These are phyloP conservation scores for Apamea sordens DNA, from an alignment of 2,888 invertebrate genomes.

Conservation along the genomic window DNA sequence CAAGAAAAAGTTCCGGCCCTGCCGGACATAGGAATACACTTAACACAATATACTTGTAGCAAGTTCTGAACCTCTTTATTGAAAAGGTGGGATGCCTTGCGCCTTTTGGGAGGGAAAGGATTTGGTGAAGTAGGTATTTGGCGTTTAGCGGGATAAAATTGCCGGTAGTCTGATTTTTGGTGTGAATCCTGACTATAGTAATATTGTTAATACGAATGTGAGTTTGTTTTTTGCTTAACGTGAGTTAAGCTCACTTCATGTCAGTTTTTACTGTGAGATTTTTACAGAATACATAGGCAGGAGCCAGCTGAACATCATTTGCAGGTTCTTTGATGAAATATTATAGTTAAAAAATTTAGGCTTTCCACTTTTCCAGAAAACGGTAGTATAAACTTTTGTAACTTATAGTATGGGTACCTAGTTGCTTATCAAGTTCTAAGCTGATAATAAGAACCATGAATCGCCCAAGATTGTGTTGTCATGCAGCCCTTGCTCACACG, in stretches of 20 bases:
- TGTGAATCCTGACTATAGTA: neutral
- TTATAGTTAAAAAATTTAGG: neutral
- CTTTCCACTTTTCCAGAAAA: neutral
- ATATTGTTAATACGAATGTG: neutral
- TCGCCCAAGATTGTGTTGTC: neutral
- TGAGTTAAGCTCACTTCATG: too few relatives aligned
- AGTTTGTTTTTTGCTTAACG: neutral
- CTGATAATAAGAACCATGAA: neutral
- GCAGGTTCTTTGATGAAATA: neutral
- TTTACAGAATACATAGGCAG: too few relatives aligned
- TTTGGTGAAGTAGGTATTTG: conserved; percentile 24
- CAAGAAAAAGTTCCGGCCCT: conserved; percentile 85
- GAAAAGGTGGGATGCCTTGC: conserved; percentile 46
- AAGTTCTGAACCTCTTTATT: conserved; percentile 52
- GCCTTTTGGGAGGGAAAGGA: conserved; percentile 29
- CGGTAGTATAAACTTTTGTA: too few relatives aligned
- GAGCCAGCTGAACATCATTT: neutral
- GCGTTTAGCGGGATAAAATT: neutral
- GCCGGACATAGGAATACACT: conserved; percentile 81
- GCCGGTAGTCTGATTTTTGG: neutral
- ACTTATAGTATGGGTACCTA: neutral
- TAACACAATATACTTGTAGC: conserved; percentile 64
- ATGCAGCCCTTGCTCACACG: neutral
- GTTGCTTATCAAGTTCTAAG: neutral
- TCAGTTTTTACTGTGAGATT: too few relatives aligned